These are phyloP conservation scores for Agonum fuliginosum DNA, from an alignment of 2,888 invertebrate species.

Conservation along the genomic window DNA sequence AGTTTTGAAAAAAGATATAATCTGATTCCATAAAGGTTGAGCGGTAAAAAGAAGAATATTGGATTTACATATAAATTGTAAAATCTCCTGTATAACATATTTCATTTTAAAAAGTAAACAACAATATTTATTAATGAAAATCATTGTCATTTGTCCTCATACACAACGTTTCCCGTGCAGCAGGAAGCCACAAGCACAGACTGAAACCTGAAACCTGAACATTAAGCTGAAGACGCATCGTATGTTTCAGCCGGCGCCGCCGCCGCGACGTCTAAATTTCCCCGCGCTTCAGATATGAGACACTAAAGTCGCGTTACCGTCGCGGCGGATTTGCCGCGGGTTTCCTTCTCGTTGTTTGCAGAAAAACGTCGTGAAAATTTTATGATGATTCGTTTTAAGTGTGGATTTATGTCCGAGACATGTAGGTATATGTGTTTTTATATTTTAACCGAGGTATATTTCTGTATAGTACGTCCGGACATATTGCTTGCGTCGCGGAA, in stretches of 20 bases:
- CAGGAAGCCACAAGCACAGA: no score
- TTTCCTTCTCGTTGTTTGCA: constrained; percentile 54
- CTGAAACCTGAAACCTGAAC: not conserved
- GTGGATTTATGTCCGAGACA: constrained; percentile 58
- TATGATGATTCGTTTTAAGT: constrained; percentile 60
- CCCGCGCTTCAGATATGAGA: constrained; percentile 54
- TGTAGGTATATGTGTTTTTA: constrained; percentile 56
- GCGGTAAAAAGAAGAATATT: no score
- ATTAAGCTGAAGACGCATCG: constrained; percentile 28
- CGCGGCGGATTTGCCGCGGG: constrained; percentile 48
- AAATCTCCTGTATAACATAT: no score
- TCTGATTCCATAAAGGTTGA: no score
- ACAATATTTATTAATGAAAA: no score
- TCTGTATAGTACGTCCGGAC: constrained; percentile 18
- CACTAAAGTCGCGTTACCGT: constrained; percentile 60
- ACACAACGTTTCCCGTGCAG: no score
- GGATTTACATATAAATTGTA: no score
- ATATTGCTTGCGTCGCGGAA: constrained; percentile 33
- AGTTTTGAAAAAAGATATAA: no score
- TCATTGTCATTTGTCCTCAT: no score
- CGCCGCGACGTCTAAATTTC: constrained; percentile 47
- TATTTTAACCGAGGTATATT: constrained; percentile 54
- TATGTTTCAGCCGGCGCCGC: constrained; percentile 14
- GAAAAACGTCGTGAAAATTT: constrained; percentile 60
- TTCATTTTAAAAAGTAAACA: no score